Evolutionary conservation across 2,113 vertebrate genomes (phyloP).

Genomic region (Vombatus ursinus): DNA sequence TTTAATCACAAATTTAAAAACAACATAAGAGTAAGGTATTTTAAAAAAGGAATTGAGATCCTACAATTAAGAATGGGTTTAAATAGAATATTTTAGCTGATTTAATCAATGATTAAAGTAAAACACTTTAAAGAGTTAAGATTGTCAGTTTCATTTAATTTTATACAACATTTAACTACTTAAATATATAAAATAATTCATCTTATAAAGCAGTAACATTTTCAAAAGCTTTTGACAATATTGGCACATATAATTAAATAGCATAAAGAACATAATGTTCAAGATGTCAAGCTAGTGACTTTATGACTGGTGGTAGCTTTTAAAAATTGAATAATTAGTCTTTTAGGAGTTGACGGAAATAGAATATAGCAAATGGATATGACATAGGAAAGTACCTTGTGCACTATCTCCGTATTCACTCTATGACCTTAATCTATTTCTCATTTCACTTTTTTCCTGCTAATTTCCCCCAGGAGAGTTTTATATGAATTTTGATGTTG

Average conservation of each 20-base stretch:
- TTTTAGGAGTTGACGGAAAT: slow-evolving; percentile 56
- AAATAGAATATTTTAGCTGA: no score
- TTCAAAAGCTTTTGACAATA: slow-evolving; percentile 67
- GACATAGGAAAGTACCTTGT: slow-evolving; percentile 17
- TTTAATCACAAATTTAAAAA: no score
- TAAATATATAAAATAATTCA: neutral
- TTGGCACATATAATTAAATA: slow-evolving; percentile 53
- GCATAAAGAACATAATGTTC: slow-evolving; percentile 52
- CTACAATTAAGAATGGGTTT: no score
- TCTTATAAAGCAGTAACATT: slow-evolving; percentile 53
- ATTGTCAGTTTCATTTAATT: slow-evolving; percentile 6
- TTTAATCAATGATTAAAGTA: no score
- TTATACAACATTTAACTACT: slow-evolving; percentile 60
- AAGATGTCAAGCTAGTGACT: slow-evolving; percentile 54
- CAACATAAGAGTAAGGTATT: no score
- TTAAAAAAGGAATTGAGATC: no score
- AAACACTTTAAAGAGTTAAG: no score
- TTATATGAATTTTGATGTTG: neutral
- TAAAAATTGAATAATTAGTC: slow-evolving; percentile 74
- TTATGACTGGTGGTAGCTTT: slow-evolving; percentile 69
- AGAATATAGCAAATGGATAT: slow-evolving; percentile 45
- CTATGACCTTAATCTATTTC: slow-evolving; percentile 6
- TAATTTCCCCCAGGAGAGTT: neutral
- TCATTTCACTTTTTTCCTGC: neutral
- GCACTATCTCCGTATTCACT: neutral